Percentiles rank a stretch among this genome's conserved stretches.
These are phyloP conservation scores for Galbula dea DNA, from an alignment of 2,113 vertebrate genomes.

Conservation along the genomic window DNA sequence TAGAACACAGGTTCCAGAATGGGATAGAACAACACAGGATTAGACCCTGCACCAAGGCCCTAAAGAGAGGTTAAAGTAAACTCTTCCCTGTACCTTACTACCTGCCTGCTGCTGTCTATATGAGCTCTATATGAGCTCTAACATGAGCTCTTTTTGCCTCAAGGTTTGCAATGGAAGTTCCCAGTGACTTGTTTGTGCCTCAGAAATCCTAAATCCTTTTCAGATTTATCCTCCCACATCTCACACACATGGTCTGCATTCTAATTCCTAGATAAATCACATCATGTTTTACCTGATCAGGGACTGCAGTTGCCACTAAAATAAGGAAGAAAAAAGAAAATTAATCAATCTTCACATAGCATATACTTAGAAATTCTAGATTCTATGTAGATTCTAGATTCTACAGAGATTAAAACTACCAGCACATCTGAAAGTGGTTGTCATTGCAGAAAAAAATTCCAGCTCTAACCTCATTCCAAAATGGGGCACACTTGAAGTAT, in stretches of 20 bases:
- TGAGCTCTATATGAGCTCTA: too few relatives aligned
- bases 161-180: neutral
- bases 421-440: neutral
- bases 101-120: neutral
- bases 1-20: neutral
- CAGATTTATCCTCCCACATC: neutral
- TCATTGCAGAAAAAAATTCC: neutral
- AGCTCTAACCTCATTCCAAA: neutral
- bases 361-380: neutral
- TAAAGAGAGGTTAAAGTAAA: neutral
- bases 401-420: neutral
- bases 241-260: neutral
- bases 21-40: neutral
- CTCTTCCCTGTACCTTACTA: neutral
- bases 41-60: neutral
- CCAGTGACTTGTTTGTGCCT: neutral
- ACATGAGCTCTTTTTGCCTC: neutral
- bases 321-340: conserved; percentile 68
- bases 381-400: too few relatives aligned
- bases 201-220: neutral
- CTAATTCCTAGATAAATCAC: neutral
- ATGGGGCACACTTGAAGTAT: neutral
- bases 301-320: conserved; percentile 83
- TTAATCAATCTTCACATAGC: neutral
- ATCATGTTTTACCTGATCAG: conserved; percentile 82